These are phyloP conservation scores for Alloplasta piceator DNA, from an alignment of 2,888 invertebrate genomes.

Conservation along the genomic window DNA sequence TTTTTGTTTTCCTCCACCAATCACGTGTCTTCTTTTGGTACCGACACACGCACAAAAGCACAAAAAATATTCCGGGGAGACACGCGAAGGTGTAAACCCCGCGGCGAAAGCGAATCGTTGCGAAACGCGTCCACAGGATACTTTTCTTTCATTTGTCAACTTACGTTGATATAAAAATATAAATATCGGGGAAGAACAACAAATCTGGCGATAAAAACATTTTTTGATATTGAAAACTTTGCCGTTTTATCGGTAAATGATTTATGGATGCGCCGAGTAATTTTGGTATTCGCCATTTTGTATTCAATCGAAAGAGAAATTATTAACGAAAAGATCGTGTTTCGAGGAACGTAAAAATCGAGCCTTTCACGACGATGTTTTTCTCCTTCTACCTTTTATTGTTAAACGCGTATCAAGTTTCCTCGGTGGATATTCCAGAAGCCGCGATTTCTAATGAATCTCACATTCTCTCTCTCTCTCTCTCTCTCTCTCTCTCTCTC, in stretches of 20 bases:
- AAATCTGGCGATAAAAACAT: no score
- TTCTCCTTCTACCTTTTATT: slow-evolving; percentile 35
- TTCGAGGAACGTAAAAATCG: not conserved
- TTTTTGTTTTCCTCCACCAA: slow-evolving; percentile 29
- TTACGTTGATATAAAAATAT: not conserved
- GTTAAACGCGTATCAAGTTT: slow-evolving; percentile 51
- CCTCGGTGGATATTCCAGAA: slow-evolving; percentile 15
- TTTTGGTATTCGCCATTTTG: no score
- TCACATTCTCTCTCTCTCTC: slow-evolving; percentile 16
- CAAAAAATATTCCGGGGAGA: slow-evolving; percentile 12
- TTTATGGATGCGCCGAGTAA: no score
- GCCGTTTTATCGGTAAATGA: not conserved
- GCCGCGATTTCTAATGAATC: slow-evolving; percentile 23
- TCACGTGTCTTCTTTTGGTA: not conserved
- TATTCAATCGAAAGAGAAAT: no score
- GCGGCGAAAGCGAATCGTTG: slow-evolving; percentile 58
- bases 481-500: slow-evolving; percentile 3
- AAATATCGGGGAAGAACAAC: not conserved
- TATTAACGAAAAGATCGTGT: not conserved
- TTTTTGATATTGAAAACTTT: not conserved
- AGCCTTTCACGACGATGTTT: slow-evolving; percentile 23
- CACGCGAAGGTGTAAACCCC: slow-evolving; percentile 53
- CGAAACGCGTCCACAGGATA: slow-evolving; percentile 57
- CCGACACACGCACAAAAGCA: no score
- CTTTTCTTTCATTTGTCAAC: slow-evolving; percentile 56